These are phyloP conservation scores for Drosophila paulistorum DNA, from an alignment of 1,140 invertebrate genomes.

Conservation along the genomic window DNA sequence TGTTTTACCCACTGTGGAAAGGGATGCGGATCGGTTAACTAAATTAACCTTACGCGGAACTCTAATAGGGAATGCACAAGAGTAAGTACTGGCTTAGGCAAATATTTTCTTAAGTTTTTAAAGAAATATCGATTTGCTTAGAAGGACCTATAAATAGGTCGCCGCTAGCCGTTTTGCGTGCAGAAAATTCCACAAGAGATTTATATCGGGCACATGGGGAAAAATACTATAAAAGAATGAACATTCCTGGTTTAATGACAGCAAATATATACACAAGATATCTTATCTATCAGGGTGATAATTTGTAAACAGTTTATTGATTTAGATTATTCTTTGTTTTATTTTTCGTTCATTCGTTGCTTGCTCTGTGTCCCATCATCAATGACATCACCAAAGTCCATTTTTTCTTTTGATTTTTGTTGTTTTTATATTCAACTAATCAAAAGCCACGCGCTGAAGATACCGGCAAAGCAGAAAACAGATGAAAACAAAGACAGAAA, in stretches of 20 bases:
- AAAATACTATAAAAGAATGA: slow-evolving; percentile 25
- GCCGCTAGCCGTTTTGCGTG: slow-evolving; percentile 40
- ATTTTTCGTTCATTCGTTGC: not conserved
- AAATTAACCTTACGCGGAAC: slow-evolving; percentile 41
- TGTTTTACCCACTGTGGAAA: slow-evolving; percentile 49
- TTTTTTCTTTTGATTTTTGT: slow-evolving; percentile 15
- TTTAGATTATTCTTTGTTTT: slow-evolving; percentile 19
- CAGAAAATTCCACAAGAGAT: slow-evolving; percentile 34
- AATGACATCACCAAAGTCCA: slow-evolving; percentile 68
- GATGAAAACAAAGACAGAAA: slow-evolving; percentile 28
- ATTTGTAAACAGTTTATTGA: slow-evolving; percentile 17
- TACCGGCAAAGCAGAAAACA: slow-evolving; percentile 31
- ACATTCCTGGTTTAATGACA: not conserved
- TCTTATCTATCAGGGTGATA: slow-evolving; percentile 27
- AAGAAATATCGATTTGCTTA: slow-evolving; percentile 53
- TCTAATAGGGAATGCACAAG: slow-evolving; percentile 39
- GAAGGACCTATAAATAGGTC: slow-evolving; percentile 16
- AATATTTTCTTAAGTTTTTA: not conserved
- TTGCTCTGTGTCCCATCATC: slow-evolving; percentile 22
- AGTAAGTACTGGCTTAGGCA: slow-evolving; percentile 42
- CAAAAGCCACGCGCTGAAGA: slow-evolving; percentile 51
- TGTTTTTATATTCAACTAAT: slow-evolving; percentile 9
- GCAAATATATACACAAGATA: not conserved
- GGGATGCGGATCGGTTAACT: slow-evolving; percentile 35
- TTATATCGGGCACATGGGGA: slow-evolving; percentile 39